Percentiles rank a stretch among this genome's conserved stretches.
phyloP scores from a whole-genome alignment of 2,113 vertebrate species.

The Ginglymostoma cirratum region DNA sequence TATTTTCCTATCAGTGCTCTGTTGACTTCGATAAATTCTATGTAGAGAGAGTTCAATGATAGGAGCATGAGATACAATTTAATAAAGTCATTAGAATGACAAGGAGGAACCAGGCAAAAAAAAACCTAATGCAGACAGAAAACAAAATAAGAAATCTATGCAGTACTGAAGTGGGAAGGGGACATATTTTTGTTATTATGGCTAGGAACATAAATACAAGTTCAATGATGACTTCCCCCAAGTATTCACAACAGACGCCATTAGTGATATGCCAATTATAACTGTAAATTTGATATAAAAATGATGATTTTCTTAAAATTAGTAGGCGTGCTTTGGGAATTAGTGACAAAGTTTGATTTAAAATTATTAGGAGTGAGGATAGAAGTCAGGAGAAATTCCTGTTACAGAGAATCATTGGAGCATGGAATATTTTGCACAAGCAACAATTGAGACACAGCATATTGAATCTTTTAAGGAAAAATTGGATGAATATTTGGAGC shows the following conservation, averaged over 20 bases:
- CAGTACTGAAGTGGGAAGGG: background rate
- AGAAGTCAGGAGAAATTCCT: background rate
- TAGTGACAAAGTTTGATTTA: background rate
- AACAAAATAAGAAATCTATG: background rate
- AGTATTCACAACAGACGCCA: background rate
- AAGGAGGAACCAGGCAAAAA: background rate
- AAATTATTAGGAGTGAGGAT: background rate
- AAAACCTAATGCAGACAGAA: background rate
- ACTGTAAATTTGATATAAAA: background rate
- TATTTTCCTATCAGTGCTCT: background rate
- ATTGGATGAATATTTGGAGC: too few relatives aligned
- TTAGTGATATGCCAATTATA: background rate
- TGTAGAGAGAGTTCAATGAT: background rate
- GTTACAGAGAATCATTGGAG: too few relatives aligned
- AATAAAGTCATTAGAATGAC: background rate
- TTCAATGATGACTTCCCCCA: background rate
- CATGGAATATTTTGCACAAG: too few relatives aligned
- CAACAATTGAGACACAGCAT: too few relatives aligned
- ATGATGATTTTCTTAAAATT: background rate
- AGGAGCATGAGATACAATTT: background rate
- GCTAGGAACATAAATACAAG: background rate
- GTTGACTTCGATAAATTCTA: background rate
- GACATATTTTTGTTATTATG: background rate
- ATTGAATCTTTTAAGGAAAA: too few relatives aligned
- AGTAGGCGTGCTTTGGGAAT: too few relatives aligned